Evolutionary conservation across 2,797 vertebrate genomes (phyloP).

Genomic region (Moxostoma hubbsi): DNA sequence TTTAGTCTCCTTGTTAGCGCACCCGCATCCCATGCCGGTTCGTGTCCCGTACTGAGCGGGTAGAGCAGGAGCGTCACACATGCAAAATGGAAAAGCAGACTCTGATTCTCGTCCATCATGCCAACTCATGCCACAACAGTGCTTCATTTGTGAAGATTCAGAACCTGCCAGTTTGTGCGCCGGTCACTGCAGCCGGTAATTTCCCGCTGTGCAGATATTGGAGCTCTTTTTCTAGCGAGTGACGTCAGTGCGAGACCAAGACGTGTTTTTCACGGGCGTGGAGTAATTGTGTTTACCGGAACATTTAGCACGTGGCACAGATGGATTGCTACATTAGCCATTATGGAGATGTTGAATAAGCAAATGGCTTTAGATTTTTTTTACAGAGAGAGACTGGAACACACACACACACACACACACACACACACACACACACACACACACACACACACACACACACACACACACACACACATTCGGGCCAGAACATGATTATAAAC

Average conservation of each 20-base stretch:
- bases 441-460: too few species aligned
- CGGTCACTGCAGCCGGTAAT: constrained; percentile 29
- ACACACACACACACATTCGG: not conserved
- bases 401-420: not conserved
- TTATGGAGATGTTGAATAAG: constrained; percentile 7
- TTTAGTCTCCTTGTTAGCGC: too few species aligned
- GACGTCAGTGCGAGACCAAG: constrained; percentile 19
- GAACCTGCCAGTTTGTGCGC: constrained; percentile 13
- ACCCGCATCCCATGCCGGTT: too few species aligned
- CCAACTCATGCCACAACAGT: constrained; percentile 19
- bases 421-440: not conserved
- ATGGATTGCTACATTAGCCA: constrained; percentile 33
- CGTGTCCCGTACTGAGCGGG: too few species aligned
- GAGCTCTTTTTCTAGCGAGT: not conserved
- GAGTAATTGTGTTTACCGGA: constrained; percentile 40
- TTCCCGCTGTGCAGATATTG: constrained; percentile 33
- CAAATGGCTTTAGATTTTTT: not conserved
- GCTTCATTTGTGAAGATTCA: constrained; percentile 20
- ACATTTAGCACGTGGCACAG: constrained; percentile 40
- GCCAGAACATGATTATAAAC: too few species aligned
- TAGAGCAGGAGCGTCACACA: not conserved
- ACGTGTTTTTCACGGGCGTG: constrained; percentile 26
- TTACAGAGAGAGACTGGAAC: constrained; percentile 1
- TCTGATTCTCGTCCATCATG: constrained; percentile 5
- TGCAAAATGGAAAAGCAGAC: constrained; percentile 20